Evolutionary conservation across 1,140 invertebrate genomes (phyloP).

Genomic region (Cotesia typhae): DNA sequence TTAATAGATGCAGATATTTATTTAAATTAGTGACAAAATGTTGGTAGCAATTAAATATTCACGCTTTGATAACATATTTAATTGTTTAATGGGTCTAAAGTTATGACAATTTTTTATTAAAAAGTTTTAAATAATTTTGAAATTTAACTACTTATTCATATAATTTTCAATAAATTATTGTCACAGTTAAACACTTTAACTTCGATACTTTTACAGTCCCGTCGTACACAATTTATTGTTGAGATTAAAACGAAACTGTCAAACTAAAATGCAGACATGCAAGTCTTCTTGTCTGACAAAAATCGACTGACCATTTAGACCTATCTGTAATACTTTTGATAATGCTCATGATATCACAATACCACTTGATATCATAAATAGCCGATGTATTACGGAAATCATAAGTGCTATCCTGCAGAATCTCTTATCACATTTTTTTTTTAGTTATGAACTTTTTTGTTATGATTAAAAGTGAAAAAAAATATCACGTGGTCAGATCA

Average conservation of each 20-base stretch:
- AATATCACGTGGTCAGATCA: not conserved
- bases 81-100: not conserved
- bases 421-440: constrained; percentile 37
- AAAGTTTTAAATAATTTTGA: not conserved
- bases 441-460: constrained; percentile 27
- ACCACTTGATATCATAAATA: constrained; percentile 35
- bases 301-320: constrained; percentile 12
- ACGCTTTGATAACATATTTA: no score
- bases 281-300: not conserved
- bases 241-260: not conserved
- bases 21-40: no score
- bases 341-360: constrained; percentile 30
- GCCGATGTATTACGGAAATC: constrained; percentile 31
- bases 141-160: not conserved
- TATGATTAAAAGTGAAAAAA: constrained; percentile 8
- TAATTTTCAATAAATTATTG: no score
- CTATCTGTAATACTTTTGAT: constrained; percentile 31
- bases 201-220: not conserved
- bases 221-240: not conserved
- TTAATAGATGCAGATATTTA: no score
- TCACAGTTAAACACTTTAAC: no score
- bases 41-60: no score
- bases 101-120: not conserved
- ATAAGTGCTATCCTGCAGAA: constrained; percentile 35
- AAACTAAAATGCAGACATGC: constrained; percentile 2